Base-by-base conservation (phyloP, 2,888 invertebrate species). In the Sisyra nigra region DNA sequence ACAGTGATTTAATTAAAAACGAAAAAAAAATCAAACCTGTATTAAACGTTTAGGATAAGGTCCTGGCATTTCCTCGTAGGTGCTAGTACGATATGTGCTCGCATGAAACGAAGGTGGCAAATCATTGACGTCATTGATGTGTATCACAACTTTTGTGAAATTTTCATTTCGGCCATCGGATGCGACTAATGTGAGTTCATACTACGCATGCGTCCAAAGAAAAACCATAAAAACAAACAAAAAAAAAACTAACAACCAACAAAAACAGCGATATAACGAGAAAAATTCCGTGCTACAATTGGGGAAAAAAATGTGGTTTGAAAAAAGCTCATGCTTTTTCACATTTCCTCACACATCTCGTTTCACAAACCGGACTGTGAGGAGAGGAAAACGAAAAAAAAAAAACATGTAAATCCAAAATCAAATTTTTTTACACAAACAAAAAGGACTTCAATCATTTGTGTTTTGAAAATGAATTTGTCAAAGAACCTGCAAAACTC, bases 111-210 rank as follows among this genome's bases (percentile, higher is more conserved):
- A 74, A 24, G 92, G 92, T 42, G 89, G 84, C 56, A 89, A 73
- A 66, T 92, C 92, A 68, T 91, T 91, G 58, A 85, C 82, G 65
- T 91, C 88, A 54, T 80, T 76, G 53, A 88, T 74, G 59, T 79
- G 75, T 55, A 91, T 80, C 55, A 84, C 74, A 52, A 91, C 82
- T 47, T 74, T 76, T 52, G 88, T 88, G 54, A 76, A 76, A 69
- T 84, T 86, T 67, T 91, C 89, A 71, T 86, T 86, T 63, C 85
- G 75, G 60, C 87, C 86, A 68, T 87, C 85, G 50, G 89, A 87
- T 48, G 86, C 86, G 60, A 88, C 86, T 72, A 86, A 74, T 62
- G 83, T 82, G 69, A 87, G 72, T 67, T 84, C 83, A 69, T 86
- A 87, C 82, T 86, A 72, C 58, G 62, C 67, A 68, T 68, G 69